These are phyloP conservation scores for Archips crataeganus DNA, from an alignment of 2,888 invertebrate species.

Conservation along the genomic window DNA sequence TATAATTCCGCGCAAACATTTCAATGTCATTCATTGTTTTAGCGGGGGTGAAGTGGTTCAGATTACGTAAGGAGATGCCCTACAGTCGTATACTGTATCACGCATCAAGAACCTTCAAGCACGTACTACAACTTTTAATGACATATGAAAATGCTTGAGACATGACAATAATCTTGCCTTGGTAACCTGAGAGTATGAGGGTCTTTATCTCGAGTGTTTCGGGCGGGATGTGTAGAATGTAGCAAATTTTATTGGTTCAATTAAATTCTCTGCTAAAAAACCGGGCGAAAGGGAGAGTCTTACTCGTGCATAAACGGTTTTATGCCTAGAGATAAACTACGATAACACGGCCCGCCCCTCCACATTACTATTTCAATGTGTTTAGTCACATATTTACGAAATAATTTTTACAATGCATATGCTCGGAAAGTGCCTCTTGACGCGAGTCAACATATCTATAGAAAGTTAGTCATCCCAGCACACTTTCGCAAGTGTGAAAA, in stretches of 20 bases:
- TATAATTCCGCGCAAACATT: conserved; percentile 3
- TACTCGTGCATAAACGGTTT: too few species aligned
- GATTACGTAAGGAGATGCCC: conserved; percentile 17
- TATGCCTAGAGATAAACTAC: too few species aligned
- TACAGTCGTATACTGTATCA: conserved; percentile 1
- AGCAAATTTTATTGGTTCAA: conserved; percentile 2
- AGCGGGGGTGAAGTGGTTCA: conserved; percentile 7
- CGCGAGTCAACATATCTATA: too few species aligned
- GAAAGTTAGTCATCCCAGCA: too few species aligned
- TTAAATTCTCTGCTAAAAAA: too few species aligned
- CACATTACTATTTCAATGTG: too few species aligned
- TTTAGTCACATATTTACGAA: too few species aligned
- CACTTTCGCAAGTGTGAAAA: too few species aligned
- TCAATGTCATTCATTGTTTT: neutral
- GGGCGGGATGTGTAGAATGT: neutral
- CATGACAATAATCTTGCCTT: conserved; percentile 13
- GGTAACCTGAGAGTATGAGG: neutral
- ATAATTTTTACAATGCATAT: too few species aligned
- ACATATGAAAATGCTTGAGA: conserved; percentile 25
- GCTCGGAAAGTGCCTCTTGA: too few species aligned
- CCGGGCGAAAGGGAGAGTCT: neutral
- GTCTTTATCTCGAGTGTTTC: neutral
- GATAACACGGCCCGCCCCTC: too few species aligned
- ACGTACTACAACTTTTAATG: conserved; percentile 30
- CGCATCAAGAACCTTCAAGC: conserved; percentile 27